These are phyloP conservation scores for Caenorhabditis virilis DNA, from an alignment of 2,888 invertebrate genomes.

Conservation along the genomic window DNA sequence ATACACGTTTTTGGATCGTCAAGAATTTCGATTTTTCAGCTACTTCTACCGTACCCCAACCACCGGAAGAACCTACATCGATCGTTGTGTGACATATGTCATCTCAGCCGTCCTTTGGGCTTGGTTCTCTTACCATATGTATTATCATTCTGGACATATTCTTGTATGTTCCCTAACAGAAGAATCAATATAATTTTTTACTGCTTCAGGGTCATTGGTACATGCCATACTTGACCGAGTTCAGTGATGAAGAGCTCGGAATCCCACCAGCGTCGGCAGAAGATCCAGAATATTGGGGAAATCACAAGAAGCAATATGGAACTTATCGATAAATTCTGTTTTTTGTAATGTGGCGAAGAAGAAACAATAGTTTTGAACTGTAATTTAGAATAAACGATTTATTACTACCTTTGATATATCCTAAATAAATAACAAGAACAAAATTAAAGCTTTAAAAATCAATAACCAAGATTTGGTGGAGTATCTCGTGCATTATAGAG, in stretches of 20 bases:
- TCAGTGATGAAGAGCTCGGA: conserved; percentile 67
- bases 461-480: conserved; percentile 15
- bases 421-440: too few relatives aligned
- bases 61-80: conserved; percentile 60
- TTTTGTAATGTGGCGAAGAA: conserved; percentile 4
- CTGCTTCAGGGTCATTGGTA: conserved; percentile 64
- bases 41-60: conserved; percentile 62
- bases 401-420: too few relatives aligned
- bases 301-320: conserved; percentile 58
- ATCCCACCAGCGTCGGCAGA: conserved; percentile 64
- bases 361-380: conserved; percentile 14
- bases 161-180: conserved; percentile 37
- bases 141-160: conserved; percentile 62
- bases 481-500: conserved; percentile 22
- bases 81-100: conserved; percentile 51
- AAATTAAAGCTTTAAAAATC: too few relatives aligned
- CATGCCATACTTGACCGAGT: conserved; percentile 65
- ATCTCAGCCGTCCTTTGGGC: conserved; percentile 59
- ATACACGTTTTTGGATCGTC: neutral
- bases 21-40: conserved; percentile 28
- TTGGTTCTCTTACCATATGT: conserved; percentile 66
- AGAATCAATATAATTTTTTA: neutral
- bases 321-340: conserved; percentile 56
- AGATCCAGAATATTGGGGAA: conserved; percentile 68
- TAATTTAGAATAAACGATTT: too few relatives aligned